Evolutionary conservation across 2,797 vertebrate genomes (phyloP), one percentile per base, ranked within the genome.

Genomic region (Tokudaia muenninki): DNA sequence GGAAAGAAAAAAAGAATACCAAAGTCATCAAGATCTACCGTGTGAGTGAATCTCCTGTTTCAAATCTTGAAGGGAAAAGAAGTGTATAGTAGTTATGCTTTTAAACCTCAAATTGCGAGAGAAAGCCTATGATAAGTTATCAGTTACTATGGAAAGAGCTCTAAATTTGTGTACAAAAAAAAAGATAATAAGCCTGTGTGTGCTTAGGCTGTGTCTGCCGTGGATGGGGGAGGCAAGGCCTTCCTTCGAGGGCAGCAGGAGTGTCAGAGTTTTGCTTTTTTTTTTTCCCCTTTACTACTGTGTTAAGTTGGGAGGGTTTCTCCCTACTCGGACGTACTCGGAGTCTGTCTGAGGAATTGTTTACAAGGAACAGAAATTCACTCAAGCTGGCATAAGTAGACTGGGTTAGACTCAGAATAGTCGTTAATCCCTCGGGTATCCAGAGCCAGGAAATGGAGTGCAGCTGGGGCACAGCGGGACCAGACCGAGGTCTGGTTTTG

Each of bases 331-430:
- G 24, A 78, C 13, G 63, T 17, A 44, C 74, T 24, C n/a, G n/a
- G 6, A 2, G 12, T 88, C 87, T 96, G 74, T 75, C 57, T 91
- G 89, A 67, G 65, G 57, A 80, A 44, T 70, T 97, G 92, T 95
- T 97, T 97, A 95, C 70, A 50, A 90, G 92, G 93, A 95, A 57
- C 89, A 96, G 92, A 95, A 94, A 96, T 61, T 72, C 52, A 74
- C 79, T 90, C 82, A 50, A 65, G 91, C 88, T 94, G 88, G 92
- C 97, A 89, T 44, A 26, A 5, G 47, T n/a, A 78, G 29, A 59
- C 86, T 80, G 91, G 55, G 50, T 70, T 75, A 63, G 81, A 77
- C 75, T 90, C 63, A 31, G 79, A 82, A 75, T 19, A 79, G 88
- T 82, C 4, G 50, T 88, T 91, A 80, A 78, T 94, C 78, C 72